A percentile compares a stretch with the other conserved stretches of the same genome.
These are phyloP conservation scores for Trichosurus vulpecula DNA, from an alignment of 2,797 vertebrate species.

Conservation along the genomic window DNA sequence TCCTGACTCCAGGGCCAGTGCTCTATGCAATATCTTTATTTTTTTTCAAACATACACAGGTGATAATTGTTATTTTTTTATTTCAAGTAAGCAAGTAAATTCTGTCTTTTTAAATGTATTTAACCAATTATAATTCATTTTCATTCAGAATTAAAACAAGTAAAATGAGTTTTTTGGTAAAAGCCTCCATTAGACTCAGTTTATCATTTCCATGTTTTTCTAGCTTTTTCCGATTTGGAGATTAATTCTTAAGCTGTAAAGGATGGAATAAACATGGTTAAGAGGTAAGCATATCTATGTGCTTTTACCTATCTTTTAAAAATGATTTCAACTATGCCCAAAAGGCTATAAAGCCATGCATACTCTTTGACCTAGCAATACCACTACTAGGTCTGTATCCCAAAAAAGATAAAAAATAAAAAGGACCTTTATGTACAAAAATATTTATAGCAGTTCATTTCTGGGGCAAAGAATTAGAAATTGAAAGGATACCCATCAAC, in stretches of 20 bases:
- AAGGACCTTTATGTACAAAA: no score
- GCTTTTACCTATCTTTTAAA: not conserved
- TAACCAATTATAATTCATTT: not conserved
- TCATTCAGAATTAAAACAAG: not conserved
- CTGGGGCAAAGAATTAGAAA: no score
- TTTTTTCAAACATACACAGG: not conserved
- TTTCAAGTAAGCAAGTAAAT: not conserved
- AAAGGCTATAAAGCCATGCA: no score
- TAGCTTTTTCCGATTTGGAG: not conserved
- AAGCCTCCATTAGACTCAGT: not conserved
- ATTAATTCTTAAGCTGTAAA: not conserved
- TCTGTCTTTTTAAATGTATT: not conserved
- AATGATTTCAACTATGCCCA: not conserved
- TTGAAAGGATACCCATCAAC: no score
- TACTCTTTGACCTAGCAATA: no score
- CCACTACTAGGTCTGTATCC: no score
- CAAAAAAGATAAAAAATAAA: no score
- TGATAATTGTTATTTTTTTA: not conserved
- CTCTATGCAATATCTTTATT: not conserved
- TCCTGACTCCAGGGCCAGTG: not conserved
- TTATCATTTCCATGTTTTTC: not conserved
- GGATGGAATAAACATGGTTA: not conserved
- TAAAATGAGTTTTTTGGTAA: not conserved
- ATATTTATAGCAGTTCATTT: no score
- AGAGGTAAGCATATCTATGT: not conserved